phyloP scores from a whole-genome alignment of 2,113 vertebrate genomes.

The Phrynosoma platyrhinos region DNA sequence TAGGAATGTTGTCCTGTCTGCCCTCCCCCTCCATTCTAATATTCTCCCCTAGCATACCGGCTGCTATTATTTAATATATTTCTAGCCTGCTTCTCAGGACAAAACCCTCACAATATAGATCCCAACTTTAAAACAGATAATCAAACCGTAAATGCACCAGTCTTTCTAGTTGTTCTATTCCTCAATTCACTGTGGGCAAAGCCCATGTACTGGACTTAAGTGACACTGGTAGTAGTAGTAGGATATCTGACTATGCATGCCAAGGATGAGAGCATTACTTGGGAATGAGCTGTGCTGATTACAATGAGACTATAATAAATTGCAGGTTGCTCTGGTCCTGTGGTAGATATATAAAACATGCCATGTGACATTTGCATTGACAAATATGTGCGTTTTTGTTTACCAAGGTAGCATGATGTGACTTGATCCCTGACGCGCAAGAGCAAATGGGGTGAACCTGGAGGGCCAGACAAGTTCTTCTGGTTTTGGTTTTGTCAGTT shows the following conservation, averaged over 20 bases:
- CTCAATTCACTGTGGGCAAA: neutral
- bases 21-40: neutral
- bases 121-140: neutral
- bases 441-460: neutral
- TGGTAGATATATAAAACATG: neutral
- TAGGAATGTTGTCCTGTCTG: neutral
- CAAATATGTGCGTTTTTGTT: neutral
- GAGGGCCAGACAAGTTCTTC: neutral
- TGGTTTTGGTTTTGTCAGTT: neutral
- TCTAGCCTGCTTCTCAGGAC: neutral
- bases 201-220: neutral
- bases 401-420: neutral
- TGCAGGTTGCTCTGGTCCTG: neutral
- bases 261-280: neutral
- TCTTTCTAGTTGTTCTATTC: too few species aligned
- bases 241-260: neutral
- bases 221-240: neutral
- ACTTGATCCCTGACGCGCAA: neutral
- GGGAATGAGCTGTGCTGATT: neutral
- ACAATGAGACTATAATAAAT: neutral
- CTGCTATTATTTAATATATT: neutral
- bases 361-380: neutral
- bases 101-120: neutral
- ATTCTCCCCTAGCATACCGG: neutral
- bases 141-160: neutral